These are phyloP conservation scores for Limanda limanda DNA, from an alignment of 2,113 vertebrate species.

Conservation along the genomic window DNA sequence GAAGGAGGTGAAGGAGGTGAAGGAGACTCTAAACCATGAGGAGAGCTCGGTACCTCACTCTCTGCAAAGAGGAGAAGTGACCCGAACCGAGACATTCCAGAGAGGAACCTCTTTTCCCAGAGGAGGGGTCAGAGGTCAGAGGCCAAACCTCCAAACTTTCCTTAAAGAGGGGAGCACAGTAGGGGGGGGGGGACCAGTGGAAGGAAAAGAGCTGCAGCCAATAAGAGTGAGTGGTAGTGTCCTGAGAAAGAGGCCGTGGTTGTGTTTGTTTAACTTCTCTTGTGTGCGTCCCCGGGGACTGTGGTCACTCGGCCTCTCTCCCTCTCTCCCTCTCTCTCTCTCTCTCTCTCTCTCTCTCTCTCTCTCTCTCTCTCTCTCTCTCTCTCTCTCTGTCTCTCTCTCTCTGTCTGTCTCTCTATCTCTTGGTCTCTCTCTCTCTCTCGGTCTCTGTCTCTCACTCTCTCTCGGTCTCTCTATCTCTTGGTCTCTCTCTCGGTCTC, in stretches of 20 bases:
- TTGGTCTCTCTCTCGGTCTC: neutral
- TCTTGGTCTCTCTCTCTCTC: no score
- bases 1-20: neutral
- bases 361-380: conserved; percentile 11
- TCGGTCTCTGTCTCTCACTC: no score
- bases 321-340: neutral
- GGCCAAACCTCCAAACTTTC: conserved; percentile 53
- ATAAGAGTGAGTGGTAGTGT: conserved; percentile 46
- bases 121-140: conserved; percentile 68
- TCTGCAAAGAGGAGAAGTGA: conserved; percentile 25
- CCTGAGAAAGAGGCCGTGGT: conserved; percentile 64
- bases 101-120: conserved; percentile 37
- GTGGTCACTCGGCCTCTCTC: conserved; percentile 6
- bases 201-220: conserved; percentile 43
- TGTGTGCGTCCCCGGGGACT: conserved; percentile 47
- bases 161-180: conserved; percentile 40
- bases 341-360: conserved; percentile 4
- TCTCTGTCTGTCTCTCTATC: conserved; percentile 32
- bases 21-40: neutral
- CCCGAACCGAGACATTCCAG: conserved; percentile 56
- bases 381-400: no score
- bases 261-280: conserved; percentile 70
- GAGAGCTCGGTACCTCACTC: neutral
- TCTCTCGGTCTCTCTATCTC: neutral
- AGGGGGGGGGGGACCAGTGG: conserved; percentile 5